Base-by-base conservation (phyloP, 2,113 vertebrate genomes). In the Vulpes ferrilata region DNA sequence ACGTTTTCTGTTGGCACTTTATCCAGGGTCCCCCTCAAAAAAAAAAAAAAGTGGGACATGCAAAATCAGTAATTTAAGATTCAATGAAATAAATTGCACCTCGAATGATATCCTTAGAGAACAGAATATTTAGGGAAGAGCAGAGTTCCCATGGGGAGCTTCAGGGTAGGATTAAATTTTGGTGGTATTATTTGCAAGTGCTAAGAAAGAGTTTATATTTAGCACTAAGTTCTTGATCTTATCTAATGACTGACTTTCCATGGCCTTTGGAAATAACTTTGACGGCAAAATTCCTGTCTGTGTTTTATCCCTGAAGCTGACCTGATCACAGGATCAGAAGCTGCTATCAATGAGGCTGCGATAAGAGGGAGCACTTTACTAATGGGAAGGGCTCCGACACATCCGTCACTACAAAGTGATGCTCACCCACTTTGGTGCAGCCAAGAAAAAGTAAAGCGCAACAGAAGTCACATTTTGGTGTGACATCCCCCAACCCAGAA, bases 131-230 rank as follows among this genome's bases (percentile, higher is more conserved):
- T 67, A 71, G 80, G 57, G 79, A 87, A 80, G 20, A 65, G 3
- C 12, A 6, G 60, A 76, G 15, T 67, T 87, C 69, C 93, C 87
- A 43, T 11, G 32, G 32, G 88, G 71, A 78, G 67, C 85, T 94
- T 95, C 83, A 95, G 43, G 51, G 19, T 59, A 88, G n/a, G 64
- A 32, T 80, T 87, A 88, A 87, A 67, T 48, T 94, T 88, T 3
- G 23, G 73, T 23, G 90, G 76, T 91, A 82, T 90, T 86, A 88
- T 60, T 94, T 96, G 59, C 83, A 88, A 96, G 57, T 60, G 32
- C 62, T 43, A 27, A 95, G 76, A 64, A 95, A 97, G 86, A 84
- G 64, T 96, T 97, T 96, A 92, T 93, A 95, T 96, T 96, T 96
- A 97, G 85, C 92, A 64, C 16, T 64, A 86, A 88, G 79, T 95